Evolutionary conservation across 1,140 invertebrate species (phyloP).

Genomic region (Archegozetes longisetosus): DNA sequence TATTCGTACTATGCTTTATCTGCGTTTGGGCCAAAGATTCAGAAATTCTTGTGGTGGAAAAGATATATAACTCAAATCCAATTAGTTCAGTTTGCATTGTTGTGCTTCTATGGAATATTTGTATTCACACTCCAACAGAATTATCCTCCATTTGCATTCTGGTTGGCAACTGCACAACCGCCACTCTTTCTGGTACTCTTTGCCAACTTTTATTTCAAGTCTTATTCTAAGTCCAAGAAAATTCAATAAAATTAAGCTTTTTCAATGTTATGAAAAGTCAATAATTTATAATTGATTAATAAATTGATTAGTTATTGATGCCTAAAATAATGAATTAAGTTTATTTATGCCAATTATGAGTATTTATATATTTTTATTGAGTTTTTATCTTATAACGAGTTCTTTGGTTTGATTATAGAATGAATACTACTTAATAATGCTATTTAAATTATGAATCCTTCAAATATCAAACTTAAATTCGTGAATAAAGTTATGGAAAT

Average conservation of each 20-base stretch:
- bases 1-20: constrained; percentile 36
- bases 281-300: too few relatives aligned
- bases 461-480: too few relatives aligned
- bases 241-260: not conserved
- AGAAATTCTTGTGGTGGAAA: constrained; percentile 38
- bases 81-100: constrained; percentile 33
- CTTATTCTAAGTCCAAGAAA: constrained; percentile 39
- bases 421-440: too few relatives aligned
- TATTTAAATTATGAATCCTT: too few relatives aligned
- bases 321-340: too few relatives aligned
- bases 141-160: constrained; percentile 9
- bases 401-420: too few relatives aligned
- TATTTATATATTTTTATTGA: too few relatives aligned
- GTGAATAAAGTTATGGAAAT: too few relatives aligned
- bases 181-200: constrained; percentile 42
- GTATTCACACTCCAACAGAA: not conserved
- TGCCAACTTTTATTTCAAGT: constrained; percentile 72
- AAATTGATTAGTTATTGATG: too few relatives aligned
- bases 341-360: too few relatives aligned
- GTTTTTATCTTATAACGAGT: too few relatives aligned
- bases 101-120: not conserved
- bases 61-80: constrained; percentile 35
- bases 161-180: constrained; percentile 9
- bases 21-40: constrained; percentile 33
- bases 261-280: not conserved